phyloP scores from a whole-genome alignment of 2,888 invertebrate genomes.

The Drosophila mettleri region DNA sequence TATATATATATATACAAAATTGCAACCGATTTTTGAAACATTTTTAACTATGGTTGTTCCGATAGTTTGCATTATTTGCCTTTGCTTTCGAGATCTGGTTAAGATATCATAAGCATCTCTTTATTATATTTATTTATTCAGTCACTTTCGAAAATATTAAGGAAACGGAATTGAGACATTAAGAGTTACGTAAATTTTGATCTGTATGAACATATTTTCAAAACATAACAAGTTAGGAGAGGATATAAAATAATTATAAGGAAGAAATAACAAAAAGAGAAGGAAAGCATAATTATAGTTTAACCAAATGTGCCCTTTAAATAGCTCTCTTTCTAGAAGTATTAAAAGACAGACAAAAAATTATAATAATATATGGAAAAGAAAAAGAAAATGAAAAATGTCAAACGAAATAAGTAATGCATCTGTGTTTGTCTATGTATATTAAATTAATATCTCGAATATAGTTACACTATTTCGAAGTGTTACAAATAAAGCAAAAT shows the following conservation, averaged over 20 bases:
- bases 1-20: constrained; percentile 13
- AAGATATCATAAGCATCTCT: constrained; percentile 20
- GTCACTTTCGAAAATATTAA: constrained; percentile 23
- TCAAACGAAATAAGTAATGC: constrained; percentile 38
- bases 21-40: constrained; percentile 49
- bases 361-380: constrained; percentile 37
- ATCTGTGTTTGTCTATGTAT: constrained; percentile 45
- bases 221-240: constrained; percentile 41
- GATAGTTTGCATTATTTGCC: constrained; percentile 30
- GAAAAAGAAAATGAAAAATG: background rate
- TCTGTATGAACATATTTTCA: constrained; percentile 17
- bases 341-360: constrained; percentile 60
- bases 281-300: constrained; percentile 82
- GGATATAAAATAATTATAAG: constrained; percentile 29
- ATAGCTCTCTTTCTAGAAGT: constrained; percentile 85
- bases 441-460: constrained; percentile 63
- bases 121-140: constrained; percentile 1
- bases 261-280: constrained; percentile 23
- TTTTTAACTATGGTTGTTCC: constrained; percentile 52
- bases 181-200: constrained; percentile 18
- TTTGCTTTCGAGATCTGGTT: constrained; percentile 20
- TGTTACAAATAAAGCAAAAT: constrained; percentile 45
- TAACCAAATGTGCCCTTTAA: constrained; percentile 86
- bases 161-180: constrained; percentile 70
- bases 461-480: constrained; percentile 66